Conservation (phyloP, 2,888 invertebrate species). For the Eurois occulta region DNA sequence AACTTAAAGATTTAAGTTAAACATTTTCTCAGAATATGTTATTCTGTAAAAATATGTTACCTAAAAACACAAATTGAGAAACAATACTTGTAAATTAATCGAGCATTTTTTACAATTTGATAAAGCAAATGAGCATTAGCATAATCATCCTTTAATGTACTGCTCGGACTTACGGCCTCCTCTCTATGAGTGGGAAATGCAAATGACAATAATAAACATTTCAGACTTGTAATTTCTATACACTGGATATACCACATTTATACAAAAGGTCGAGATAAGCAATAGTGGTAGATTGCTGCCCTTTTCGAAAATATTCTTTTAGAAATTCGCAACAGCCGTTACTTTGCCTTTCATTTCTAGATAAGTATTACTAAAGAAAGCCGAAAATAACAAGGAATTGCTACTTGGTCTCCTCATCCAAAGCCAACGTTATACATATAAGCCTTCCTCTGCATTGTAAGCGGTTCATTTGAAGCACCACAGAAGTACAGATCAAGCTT, state of each 20-base stretch:
- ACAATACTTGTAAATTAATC: background rate
- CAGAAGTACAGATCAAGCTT: conserved; percentile 18
- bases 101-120: background rate
- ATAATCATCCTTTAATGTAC: too few species aligned
- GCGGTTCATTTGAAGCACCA: conserved; percentile 64
- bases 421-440: conserved; percentile 53
- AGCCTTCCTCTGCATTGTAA: conserved; percentile 66
- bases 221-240: background rate
- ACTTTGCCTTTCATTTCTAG: conserved; percentile 16
- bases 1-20: background rate
- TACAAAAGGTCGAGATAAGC: background rate
- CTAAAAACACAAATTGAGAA: background rate
- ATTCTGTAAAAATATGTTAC: background rate
- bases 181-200: too few species aligned
- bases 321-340: background rate
- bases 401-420: conserved; percentile 45
- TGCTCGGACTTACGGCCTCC: too few species aligned
- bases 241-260: background rate
- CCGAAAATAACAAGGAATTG: conserved; percentile 46
- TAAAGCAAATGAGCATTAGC: too few species aligned
- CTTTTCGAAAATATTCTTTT: conserved; percentile 17
- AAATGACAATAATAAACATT: background rate
- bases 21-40: background rate
- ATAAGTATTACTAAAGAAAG: conserved; percentile 27
- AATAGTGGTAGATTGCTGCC: background rate